phyloP scores from a whole-genome alignment of 2,888 invertebrate species.

The Rotaria socialis region DNA sequence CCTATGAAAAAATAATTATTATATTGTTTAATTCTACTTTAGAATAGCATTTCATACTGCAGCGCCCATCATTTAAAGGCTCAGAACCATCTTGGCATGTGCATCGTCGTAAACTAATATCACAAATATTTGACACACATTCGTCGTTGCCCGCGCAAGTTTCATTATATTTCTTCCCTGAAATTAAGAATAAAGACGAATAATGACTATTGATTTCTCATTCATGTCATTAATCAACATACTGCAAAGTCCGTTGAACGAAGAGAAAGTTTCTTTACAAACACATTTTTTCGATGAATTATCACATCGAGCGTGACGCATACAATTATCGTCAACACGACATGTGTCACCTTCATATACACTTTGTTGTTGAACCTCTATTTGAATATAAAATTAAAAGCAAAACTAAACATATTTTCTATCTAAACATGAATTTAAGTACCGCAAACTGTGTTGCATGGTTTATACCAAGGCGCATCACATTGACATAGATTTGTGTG shows the following conservation, averaged over 20 bases:
- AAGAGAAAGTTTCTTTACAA: neutral
- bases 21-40: neutral
- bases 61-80: neutral
- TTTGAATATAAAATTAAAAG: too few species aligned
- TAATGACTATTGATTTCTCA: too few species aligned
- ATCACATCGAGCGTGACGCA: neutral
- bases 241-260: neutral
- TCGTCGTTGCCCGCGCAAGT: neutral
- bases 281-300: neutral
- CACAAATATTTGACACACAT: neutral
- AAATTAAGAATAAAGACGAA: too few species aligned
- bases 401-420: too few species aligned
- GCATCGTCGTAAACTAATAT: too few species aligned
- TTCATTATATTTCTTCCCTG: too few species aligned
- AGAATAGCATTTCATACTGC: neutral
- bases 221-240: neutral
- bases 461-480: conserved; percentile 14
- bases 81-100: too few species aligned
- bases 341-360: neutral
- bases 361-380: neutral
- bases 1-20: neutral
- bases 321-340: neutral
- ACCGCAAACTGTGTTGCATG: neutral
- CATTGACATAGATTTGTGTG: neutral
- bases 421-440: neutral